Conservation (phyloP, 2,888 invertebrate species). For the Drosophila gaucha region DNA sequence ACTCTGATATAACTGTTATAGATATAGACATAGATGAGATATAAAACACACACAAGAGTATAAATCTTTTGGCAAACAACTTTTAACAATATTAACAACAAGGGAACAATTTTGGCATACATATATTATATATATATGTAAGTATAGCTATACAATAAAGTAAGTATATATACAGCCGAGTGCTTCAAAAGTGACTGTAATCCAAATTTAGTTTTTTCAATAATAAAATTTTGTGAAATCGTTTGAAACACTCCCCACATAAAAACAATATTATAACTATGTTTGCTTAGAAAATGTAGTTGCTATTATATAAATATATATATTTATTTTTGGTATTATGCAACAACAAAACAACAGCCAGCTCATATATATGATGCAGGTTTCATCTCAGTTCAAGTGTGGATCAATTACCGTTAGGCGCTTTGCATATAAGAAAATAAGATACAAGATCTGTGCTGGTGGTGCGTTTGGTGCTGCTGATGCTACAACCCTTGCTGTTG, state of each 20-base stretch:
- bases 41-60: slow-evolving; percentile 34
- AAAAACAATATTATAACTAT: slow-evolving; percentile 29
- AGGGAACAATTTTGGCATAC: slow-evolving; percentile 46
- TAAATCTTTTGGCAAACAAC: slow-evolving; percentile 42
- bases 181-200: slow-evolving; percentile 47
- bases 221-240: background rate
- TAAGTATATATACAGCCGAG: slow-evolving; percentile 53
- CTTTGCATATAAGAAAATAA: slow-evolving; percentile 48
- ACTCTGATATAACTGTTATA: slow-evolving; percentile 37
- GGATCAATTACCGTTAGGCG: slow-evolving; percentile 62
- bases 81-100: slow-evolving; percentile 71
- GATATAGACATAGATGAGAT: slow-evolving; percentile 27
- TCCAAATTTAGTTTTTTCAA: background rate
- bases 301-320: slow-evolving; percentile 12
- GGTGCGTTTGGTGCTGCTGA: slow-evolving; percentile 14
- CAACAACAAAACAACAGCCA: slow-evolving; percentile 60
- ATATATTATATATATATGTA: slow-evolving; percentile 8
- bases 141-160: slow-evolving; percentile 46
- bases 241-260: slow-evolving; percentile 58
- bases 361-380: slow-evolving; percentile 60
- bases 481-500: slow-evolving; percentile 17
- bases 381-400: slow-evolving; percentile 50
- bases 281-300: slow-evolving; percentile 21
- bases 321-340: slow-evolving; percentile 30
- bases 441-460: slow-evolving; percentile 23